Base-by-base conservation (phyloP, 2,113 vertebrate species). In the Tympanuchus pallidicinctus region DNA sequence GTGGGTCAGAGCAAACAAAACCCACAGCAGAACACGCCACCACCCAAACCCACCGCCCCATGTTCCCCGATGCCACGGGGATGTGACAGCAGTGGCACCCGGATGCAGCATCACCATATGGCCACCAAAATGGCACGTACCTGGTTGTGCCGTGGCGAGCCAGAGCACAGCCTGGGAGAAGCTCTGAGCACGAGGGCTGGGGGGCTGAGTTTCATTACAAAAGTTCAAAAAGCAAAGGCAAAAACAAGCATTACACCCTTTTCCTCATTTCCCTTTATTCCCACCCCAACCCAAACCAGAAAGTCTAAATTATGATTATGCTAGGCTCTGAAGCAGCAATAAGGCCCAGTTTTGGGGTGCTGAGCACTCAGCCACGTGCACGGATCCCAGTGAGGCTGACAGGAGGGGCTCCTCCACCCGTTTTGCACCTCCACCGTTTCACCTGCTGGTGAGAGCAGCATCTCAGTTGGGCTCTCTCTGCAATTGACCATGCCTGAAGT, bases 61-160 rank as follows among this genome's bases (percentile, higher is more conserved):
- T 43, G 50, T 43, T 43, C 54, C 47, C 0, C 0, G 25, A 18
- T 24, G 32, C 59, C 50, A 1, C 1, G 8, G 71, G 5, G 8
- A 34, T 57, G 59, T 9, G n/a, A 7, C 65, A 36, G 7, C 2
- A 7, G 19, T 60, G 74, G 38, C 1, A 17, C 2, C 65, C 54
- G 32, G 34, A 8, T 38, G 4, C 7, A 10, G 45, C 70, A 10
- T 30, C 15, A 17, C 52, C 16, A 10, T 17, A 30, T 4, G 2
- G 48, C 59, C 40, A 16, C 59, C 40, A 16, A 20, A 34, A 65
- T 6, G 50, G 5, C 59, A 24, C 25, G 1, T 13, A 54, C 76
- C 82, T 60, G 48, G 22, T 12, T 4, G 11, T 25, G 24, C 50
- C 0, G 3, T 12, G 45, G 60, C 12, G 47, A 22, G 22, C 47